Evolutionary conservation across 2,113 vertebrate species (phyloP).

Genomic region (Microtus oregoni): DNA sequence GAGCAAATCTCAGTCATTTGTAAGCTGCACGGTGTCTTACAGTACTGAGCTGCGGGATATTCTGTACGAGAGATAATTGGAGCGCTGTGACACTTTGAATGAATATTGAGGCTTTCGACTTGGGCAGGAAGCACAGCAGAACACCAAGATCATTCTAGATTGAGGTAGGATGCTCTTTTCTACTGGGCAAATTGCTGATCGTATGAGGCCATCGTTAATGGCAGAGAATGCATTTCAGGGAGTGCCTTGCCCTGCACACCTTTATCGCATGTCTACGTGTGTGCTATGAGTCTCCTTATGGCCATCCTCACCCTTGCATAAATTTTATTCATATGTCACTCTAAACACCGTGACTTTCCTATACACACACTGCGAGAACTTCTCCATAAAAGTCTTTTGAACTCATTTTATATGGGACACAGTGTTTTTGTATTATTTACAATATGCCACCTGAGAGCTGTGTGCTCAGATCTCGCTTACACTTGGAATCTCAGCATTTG

Average conservation of each 20-base stretch:
- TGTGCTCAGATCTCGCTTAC: background rate
- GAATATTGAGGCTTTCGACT: conserved; percentile 57
- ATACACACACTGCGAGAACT: background rate
- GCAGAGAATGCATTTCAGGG: background rate
- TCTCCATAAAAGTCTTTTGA: background rate
- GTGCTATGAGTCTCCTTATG: background rate
- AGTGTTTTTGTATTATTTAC: conserved; percentile 2
- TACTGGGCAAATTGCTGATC: background rate
- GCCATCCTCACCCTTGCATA: background rate
- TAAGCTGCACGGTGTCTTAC: conserved; percentile 68
- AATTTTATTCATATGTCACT: background rate
- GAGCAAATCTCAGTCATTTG: conserved; percentile 76
- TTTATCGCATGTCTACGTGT: background rate
- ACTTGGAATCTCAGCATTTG: background rate
- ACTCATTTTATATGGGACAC: background rate
- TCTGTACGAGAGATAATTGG: conserved; percentile 68
- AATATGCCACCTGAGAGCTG: background rate
- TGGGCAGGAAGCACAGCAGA: conserved; percentile 5
- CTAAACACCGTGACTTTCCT: background rate
- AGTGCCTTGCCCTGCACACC: background rate
- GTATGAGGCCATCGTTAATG: background rate
- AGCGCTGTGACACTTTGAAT: conserved; percentile 62
- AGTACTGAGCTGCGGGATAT: conserved; percentile 59
- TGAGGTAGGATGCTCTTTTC: conserved; percentile 15
- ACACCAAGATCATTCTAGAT: background rate